phyloP scores from a whole-genome alignment of 2,797 vertebrate genomes.

The Ibycter americanus region DNA sequence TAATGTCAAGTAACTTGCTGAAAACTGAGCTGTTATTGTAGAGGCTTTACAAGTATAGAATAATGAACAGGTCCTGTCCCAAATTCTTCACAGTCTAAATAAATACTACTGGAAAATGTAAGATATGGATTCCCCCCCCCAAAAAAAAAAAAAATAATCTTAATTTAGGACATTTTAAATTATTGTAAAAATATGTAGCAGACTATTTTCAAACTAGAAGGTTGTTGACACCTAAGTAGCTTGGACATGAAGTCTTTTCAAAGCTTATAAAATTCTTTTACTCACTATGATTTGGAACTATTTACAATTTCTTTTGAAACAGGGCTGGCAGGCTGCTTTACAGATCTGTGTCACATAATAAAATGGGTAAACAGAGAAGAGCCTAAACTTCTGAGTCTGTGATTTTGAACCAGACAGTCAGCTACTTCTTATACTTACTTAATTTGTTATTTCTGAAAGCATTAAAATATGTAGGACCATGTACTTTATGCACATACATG shows the following conservation, averaged over 20 bases:
- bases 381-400: neutral
- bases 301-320: neutral
- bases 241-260: neutral
- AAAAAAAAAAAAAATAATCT: neutral
- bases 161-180: neutral
- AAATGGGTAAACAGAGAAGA: neutral
- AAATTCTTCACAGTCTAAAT: neutral
- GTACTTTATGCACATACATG: neutral
- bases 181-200: neutral
- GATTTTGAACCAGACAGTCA: neutral
- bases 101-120: neutral
- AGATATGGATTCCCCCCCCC: neutral
- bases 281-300: neutral
- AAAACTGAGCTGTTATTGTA: neutral
- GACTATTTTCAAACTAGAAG: neutral
- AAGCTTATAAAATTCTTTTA: neutral
- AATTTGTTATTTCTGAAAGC: neutral
- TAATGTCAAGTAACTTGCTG: neutral
- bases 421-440: neutral
- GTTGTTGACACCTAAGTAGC: neutral
- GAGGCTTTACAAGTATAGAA: neutral
- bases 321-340: neutral
- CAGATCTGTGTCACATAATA: neutral
- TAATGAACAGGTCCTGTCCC: neutral
- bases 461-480: neutral